These are phyloP conservation scores for Papilio helenus DNA, from an alignment of 1,140 invertebrate species.

Conservation along the genomic window DNA sequence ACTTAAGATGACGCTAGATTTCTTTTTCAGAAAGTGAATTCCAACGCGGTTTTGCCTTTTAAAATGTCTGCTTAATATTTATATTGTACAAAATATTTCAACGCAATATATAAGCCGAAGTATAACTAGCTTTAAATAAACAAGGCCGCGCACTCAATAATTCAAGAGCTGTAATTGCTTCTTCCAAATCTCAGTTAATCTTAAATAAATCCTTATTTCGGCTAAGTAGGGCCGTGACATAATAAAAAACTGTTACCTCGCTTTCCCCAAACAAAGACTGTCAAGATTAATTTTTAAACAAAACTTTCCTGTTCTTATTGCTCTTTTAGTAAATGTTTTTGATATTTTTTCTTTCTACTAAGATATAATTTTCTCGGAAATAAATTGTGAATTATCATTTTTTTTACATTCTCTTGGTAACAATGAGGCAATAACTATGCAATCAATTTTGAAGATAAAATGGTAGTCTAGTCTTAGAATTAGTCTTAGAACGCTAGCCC, in stretches of 20 bases:
- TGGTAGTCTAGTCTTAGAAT: neutral
- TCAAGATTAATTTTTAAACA: slow-evolving; percentile 21
- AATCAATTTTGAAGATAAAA: neutral
- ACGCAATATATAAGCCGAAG: neutral
- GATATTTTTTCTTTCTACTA: neutral
- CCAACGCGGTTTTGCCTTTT: too few species aligned
- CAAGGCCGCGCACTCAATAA: slow-evolving; percentile 27
- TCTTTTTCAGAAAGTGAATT: too few species aligned
- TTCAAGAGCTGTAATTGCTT: slow-evolving; percentile 40
- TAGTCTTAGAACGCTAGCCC: too few species aligned
- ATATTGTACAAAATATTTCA: neutral
- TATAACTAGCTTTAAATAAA: slow-evolving; percentile 33
- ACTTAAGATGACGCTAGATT: too few species aligned
- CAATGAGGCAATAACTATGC: neutral
- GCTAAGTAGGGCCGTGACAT: slow-evolving; percentile 24
- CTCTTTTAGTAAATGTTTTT: slow-evolving; percentile 6
- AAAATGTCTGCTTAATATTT: too few species aligned
- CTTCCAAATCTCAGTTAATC: slow-evolving; percentile 40
- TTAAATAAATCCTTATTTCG: slow-evolving; percentile 38
- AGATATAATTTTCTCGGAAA: neutral
- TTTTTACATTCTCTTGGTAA: neutral
- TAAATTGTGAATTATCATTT: neutral
- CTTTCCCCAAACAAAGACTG: neutral
- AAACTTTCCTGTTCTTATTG: neutral
- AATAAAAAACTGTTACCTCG: slow-evolving; percentile 18